Evolutionary conservation across 1,140 invertebrate species (phyloP).

Genomic region (Phthorimaea operculella): DNA sequence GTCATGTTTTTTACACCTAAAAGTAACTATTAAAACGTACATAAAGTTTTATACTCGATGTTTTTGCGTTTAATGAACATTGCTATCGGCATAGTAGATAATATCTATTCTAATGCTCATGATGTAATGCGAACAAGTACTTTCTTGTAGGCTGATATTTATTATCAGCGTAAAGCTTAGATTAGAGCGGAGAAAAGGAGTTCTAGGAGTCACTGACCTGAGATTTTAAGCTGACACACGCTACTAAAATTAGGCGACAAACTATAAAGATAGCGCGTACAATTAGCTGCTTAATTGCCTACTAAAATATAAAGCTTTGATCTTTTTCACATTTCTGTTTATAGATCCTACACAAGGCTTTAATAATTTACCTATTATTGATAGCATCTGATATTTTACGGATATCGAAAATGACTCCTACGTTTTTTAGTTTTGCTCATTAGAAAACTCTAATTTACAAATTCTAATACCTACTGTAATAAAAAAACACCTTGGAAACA

Average conservation of each 20-base stretch:
- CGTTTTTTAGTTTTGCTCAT: no score
- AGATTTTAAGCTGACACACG: slow-evolving; percentile 17
- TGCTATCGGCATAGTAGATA: neutral
- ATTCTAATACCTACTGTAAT: no score
- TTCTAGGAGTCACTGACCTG: slow-evolving; percentile 34
- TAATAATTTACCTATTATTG: no score
- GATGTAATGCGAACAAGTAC: slow-evolving; percentile 1
- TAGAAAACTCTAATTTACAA: no score
- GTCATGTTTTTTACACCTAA: no score
- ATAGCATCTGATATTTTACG: no score
- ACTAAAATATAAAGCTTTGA: neutral
- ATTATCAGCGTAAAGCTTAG: slow-evolving; percentile 8
- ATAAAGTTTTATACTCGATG: no score
- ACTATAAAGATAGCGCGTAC: slow-evolving; percentile 24
- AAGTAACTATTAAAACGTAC: no score
- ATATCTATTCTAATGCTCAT: neutral
- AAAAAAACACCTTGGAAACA: no score
- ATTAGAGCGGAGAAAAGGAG: slow-evolving; percentile 7
- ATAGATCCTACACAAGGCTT: no score
- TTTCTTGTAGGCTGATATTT: neutral
- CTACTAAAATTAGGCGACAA: slow-evolving; percentile 36
- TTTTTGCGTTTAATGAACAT: neutral
- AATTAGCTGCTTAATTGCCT: neutral
- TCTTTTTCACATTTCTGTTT: no score
- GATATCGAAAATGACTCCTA: no score